Percentiles rank a stretch among this genome's conserved stretches.
phyloP scores from a whole-genome alignment of 1,140 invertebrate species.

The Brachionus koreanus region DNA sequence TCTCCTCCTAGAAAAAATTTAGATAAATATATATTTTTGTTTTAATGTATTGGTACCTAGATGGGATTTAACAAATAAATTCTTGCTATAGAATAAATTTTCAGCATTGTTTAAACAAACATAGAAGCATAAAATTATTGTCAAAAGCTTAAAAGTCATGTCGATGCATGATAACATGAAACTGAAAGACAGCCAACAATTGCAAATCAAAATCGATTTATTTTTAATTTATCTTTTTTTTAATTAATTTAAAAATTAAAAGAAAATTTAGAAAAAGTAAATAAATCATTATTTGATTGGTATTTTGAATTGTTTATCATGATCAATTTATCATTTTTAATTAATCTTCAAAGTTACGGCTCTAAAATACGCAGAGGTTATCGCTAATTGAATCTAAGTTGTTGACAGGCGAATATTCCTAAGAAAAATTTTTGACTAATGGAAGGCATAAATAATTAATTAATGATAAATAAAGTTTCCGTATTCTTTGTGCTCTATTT shows the following conservation, averaged over 20 bases:
- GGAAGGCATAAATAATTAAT: background rate
- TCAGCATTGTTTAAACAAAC: background rate
- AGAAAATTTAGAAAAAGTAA: slow-evolving; percentile 8
- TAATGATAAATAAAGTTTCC: background rate
- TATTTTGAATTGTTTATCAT: slow-evolving; percentile 12
- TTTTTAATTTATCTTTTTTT: slow-evolving; percentile 7
- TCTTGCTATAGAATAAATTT: background rate
- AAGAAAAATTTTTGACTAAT: background rate
- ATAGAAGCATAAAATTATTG: background rate
- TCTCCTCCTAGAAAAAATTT: background rate
- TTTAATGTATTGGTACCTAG: background rate
- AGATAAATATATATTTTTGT: background rate
- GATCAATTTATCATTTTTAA: slow-evolving; percentile 43
- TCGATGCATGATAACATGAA: background rate
- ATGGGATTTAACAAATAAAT: background rate
- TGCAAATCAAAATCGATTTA: background rate
- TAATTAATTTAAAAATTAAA: slow-evolving; percentile 25
- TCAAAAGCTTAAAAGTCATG: background rate
- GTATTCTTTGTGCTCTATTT: background rate
- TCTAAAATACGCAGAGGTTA: background rate
- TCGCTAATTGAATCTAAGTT: slow-evolving; percentile 10
- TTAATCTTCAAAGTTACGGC: slow-evolving; percentile 4
- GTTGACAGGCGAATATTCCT: background rate
- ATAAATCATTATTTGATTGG: slow-evolving; percentile 16
- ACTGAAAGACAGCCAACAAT: background rate